These are phyloP conservation scores for Xestoiulus laeticollis DNA, from an alignment of 2,888 invertebrate genomes.

Conservation along the genomic window DNA sequence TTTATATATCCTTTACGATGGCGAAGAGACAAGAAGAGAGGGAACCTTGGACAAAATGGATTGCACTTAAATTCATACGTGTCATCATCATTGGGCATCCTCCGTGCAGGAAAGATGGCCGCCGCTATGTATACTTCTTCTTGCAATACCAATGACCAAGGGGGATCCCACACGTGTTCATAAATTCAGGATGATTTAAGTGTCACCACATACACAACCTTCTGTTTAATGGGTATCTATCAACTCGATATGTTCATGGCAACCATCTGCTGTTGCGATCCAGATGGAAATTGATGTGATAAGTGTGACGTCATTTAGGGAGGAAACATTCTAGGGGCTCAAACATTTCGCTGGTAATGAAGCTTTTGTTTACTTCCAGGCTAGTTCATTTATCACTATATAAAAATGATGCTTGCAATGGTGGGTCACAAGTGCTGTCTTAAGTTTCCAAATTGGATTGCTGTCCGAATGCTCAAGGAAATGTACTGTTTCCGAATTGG, in stretches of 20 bases:
- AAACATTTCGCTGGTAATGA: neutral
- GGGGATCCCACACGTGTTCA: neutral
- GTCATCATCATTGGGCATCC: slow-evolving; percentile 3
- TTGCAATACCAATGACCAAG: neutral
- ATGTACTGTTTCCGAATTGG: too few relatives aligned
- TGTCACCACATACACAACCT: neutral
- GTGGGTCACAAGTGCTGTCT: too few relatives aligned
- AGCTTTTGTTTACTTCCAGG: too few relatives aligned
- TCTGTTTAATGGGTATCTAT: neutral
- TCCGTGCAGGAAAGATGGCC: slow-evolving; percentile 2
- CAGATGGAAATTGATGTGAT: neutral
- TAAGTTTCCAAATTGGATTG: too few relatives aligned
- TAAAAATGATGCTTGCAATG: too few relatives aligned
- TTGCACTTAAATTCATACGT: slow-evolving; percentile 26
- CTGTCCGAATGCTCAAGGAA: too few relatives aligned
- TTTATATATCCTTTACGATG: slow-evolving; percentile 26
- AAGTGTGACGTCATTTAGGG: neutral
- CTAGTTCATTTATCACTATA: too few relatives aligned
- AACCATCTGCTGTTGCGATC: neutral
- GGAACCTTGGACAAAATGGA: slow-evolving; percentile 26
- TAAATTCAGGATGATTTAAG: neutral
- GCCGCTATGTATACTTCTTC: neutral
- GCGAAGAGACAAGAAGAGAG: slow-evolving; percentile 20
- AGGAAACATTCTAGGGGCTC: neutral
- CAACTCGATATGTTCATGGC: slow-evolving; percentile 17